Conservation (phyloP, 1,140 invertebrate genomes). For the Rhizoglyphus robini region DNA sequence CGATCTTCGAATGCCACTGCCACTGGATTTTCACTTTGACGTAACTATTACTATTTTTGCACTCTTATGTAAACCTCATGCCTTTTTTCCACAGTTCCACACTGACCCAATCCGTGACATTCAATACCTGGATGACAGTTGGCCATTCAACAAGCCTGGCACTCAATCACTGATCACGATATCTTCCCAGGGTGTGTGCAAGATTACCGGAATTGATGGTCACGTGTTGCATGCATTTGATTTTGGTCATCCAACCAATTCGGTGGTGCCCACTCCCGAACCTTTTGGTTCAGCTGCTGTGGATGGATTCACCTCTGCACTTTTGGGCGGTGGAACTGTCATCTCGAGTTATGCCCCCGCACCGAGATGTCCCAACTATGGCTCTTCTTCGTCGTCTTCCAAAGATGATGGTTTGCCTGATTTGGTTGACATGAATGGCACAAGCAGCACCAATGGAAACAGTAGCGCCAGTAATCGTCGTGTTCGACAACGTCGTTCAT, state of each 20-base stretch:
- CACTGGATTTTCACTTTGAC: conserved; percentile 41
- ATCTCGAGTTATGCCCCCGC: conserved; percentile 39
- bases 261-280: conserved; percentile 39
- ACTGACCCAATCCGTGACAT: conserved; percentile 37
- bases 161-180: conserved; percentile 36
- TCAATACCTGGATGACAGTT: conserved; percentile 37
- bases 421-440: too few relatives aligned
- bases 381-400: too few relatives aligned
- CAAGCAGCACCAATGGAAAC: too few relatives aligned
- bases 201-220: conserved; percentile 37
- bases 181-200: conserved; percentile 37
- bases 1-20: conserved; percentile 40
- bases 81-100: conserved; percentile 33
- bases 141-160: conserved; percentile 33
- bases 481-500: too few relatives aligned
- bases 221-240: conserved; percentile 36
- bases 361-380: too few relatives aligned
- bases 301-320: conserved; percentile 38
- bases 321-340: conserved; percentile 39
- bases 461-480: too few relatives aligned
- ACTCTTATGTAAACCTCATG: not conserved
- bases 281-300: conserved; percentile 33
- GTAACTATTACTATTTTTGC: conserved; percentile 28
- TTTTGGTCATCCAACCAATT: conserved; percentile 37
- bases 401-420: too few relatives aligned